These are phyloP conservation scores for Watsonalla binaria DNA, from an alignment of 2,888 invertebrate species.

Conservation along the genomic window DNA sequence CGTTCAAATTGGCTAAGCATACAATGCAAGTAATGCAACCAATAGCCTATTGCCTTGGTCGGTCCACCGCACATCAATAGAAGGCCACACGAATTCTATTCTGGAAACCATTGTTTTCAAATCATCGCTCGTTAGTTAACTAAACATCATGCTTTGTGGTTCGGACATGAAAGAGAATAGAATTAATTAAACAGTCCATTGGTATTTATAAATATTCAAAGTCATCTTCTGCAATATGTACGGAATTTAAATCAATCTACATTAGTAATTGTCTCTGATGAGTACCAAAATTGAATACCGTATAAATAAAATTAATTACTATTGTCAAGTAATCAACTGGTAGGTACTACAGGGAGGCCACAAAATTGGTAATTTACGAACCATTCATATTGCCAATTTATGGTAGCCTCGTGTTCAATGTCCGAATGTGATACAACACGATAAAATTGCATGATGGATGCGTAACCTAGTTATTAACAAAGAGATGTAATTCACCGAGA, in stretches of 20 bases:
- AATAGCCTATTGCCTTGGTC: slow-evolving; percentile 31
- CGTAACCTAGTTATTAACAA: neutral
- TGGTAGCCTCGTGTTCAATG: slow-evolving; percentile 27
- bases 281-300: too few relatives aligned
- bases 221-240: too few relatives aligned
- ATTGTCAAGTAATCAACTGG: too few relatives aligned
- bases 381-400: slow-evolving; percentile 27
- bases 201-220: too few relatives aligned
- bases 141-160: slow-evolving; percentile 14
- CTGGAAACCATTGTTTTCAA: slow-evolving; percentile 40
- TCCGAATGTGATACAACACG: slow-evolving; percentile 22
- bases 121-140: slow-evolving; percentile 16
- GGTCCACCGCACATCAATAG: slow-evolving; percentile 35
- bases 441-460: slow-evolving; percentile 1
- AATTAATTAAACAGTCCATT: slow-evolving; percentile 2
- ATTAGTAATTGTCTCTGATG: too few relatives aligned
- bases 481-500: neutral
- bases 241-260: too few relatives aligned
- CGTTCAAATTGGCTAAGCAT: slow-evolving; percentile 17
- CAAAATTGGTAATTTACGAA: slow-evolving; percentile 22
- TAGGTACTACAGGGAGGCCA: too few relatives aligned
- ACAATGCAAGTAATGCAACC: slow-evolving; percentile 17
- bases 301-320: too few relatives aligned
- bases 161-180: slow-evolving; percentile 13
- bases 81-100: slow-evolving; percentile 46